Evolutionary conservation across 2,797 vertebrate species (phyloP).

Genomic region (Pristis pectinata): DNA sequence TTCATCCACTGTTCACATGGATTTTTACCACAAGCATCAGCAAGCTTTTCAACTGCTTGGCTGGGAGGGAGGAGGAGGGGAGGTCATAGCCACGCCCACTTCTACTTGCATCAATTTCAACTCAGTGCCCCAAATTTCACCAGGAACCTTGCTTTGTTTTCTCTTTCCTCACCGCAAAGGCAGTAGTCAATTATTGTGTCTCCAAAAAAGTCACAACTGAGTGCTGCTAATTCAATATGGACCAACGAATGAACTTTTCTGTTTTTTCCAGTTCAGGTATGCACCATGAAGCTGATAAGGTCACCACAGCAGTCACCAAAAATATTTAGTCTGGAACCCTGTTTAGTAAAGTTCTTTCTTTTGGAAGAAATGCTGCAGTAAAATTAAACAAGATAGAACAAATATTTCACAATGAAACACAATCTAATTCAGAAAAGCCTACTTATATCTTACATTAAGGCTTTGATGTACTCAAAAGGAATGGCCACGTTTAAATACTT

Average conservation of each 20-base stretch:
- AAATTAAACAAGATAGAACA: constrained; percentile 22
- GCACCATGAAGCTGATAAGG: not conserved
- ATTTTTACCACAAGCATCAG: not conserved
- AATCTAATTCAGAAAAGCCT: not conserved
- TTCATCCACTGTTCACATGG: too few relatives aligned
- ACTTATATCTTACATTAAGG: not conserved
- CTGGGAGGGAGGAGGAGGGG: not conserved
- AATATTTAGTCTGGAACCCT: not conserved
- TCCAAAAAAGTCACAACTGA: not conserved
- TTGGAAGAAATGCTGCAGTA: not conserved
- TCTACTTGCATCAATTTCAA: not conserved
- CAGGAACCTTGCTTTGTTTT: not conserved
- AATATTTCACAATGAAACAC: not conserved
- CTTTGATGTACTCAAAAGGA: constrained; percentile 18
- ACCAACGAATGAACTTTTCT: not conserved
- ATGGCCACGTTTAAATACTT: not conserved
- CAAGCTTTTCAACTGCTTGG: not conserved
- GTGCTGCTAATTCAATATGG: not conserved
- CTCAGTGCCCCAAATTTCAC: not conserved
- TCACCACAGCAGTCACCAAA: not conserved
- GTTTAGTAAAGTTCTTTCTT: not conserved
- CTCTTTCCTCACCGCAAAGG: not conserved
- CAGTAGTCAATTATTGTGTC: not conserved
- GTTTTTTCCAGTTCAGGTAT: not conserved
- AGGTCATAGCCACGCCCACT: not conserved